phyloP scores from a whole-genome alignment of 2,888 invertebrate species.

The Sinelater perroti region DNA sequence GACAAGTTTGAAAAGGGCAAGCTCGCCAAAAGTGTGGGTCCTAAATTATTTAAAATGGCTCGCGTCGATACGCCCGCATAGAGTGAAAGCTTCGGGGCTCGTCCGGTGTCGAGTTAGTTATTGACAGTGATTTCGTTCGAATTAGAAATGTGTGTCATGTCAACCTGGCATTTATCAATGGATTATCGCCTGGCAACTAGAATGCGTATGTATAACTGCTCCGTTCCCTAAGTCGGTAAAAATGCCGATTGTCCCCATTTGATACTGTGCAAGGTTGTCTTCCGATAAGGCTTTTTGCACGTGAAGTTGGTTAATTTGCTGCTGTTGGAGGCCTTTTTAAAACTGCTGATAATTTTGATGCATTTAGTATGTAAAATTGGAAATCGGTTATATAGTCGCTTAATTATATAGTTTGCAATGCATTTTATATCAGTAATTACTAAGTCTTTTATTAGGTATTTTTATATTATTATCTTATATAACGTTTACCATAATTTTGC shows the following conservation, averaged over 20 bases:
- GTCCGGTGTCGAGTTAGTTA: conserved; percentile 15
- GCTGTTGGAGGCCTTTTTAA: neutral
- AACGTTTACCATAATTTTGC: too few relatives aligned
- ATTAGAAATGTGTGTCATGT: conserved; percentile 37
- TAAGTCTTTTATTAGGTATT: too few relatives aligned
- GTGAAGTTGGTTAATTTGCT: neutral
- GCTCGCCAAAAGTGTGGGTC: conserved; percentile 12
- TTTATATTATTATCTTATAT: too few relatives aligned
- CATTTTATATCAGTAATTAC: too few relatives aligned
- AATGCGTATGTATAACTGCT: conserved; percentile 40
- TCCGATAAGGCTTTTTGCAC: neutral
- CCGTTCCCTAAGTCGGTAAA: too few relatives aligned
- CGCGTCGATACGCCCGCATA: neutral
- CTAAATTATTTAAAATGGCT: conserved; percentile 12
- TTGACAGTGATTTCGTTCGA: conserved; percentile 18
- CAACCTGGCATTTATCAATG: conserved; percentile 39
- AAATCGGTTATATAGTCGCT: too few relatives aligned
- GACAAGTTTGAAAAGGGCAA: conserved; percentile 35
- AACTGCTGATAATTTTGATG: too few relatives aligned
- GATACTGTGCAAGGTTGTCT: neutral
- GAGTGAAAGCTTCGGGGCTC: neutral
- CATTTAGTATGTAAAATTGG: too few relatives aligned
- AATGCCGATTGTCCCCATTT: too few relatives aligned
- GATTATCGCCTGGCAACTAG: conserved; percentile 34
- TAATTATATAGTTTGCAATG: too few relatives aligned